Evolutionary conservation across 2,113 vertebrate species (phyloP).

Genomic region (Corythornis madagascariensis): DNA sequence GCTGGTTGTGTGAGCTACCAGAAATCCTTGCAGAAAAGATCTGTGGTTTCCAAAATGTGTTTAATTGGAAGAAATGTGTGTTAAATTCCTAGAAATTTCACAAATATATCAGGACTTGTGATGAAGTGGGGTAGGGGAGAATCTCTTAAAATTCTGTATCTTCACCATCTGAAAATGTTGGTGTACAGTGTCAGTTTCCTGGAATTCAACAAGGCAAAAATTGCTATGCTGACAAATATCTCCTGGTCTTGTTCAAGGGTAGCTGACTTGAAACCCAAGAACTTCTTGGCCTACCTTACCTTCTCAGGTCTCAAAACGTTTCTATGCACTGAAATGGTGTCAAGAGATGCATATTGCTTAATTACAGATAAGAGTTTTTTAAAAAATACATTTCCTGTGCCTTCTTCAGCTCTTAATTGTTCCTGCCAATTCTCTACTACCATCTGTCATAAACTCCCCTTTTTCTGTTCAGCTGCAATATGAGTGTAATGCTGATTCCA

Average conservation of each 20-base stretch:
- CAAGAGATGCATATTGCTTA: constrained; percentile 38
- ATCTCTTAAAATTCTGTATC: not conserved
- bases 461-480: constrained; percentile 56
- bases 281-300: constrained; percentile 12
- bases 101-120: not conserved
- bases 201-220: constrained; percentile 3
- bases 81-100: not conserved
- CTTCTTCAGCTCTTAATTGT: constrained; percentile 43
- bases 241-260: not conserved
- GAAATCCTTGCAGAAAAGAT: not conserved
- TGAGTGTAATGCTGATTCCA: constrained; percentile 33
- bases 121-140: not conserved
- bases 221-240: not conserved
- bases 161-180: too few species aligned
- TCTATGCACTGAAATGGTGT: not conserved
- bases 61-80: not conserved
- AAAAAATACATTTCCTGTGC: constrained; percentile 37
- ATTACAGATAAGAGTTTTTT: constrained; percentile 38
- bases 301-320: constrained; percentile 33
- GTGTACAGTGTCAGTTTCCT: not conserved
- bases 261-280: not conserved
- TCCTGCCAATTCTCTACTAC: constrained; percentile 54
- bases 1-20: not conserved
- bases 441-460: constrained; percentile 57
- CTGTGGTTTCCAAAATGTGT: not conserved